Evolutionary conservation across 2,888 invertebrate genomes (phyloP).

Genomic region (Epiblema foenella): DNA sequence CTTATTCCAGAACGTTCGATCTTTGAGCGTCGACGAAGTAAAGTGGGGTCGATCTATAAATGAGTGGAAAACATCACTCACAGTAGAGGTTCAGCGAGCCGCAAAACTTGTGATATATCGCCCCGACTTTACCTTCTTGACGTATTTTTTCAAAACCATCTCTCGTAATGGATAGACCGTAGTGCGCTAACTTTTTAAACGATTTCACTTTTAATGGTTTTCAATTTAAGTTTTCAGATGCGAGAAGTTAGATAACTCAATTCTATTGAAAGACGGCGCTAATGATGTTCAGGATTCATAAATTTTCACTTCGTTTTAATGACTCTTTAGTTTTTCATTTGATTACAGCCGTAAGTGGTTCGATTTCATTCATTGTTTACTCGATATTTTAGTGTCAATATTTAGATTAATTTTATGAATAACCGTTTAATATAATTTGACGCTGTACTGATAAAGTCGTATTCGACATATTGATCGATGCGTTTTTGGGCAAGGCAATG

Average conservation of each 20-base stretch:
- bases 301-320: conserved; percentile 34
- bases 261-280: conserved; percentile 55
- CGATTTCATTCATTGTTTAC: conserved; percentile 5
- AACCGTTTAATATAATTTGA: background rate
- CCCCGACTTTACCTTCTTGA: conserved; percentile 69
- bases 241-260: conserved; percentile 68
- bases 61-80: conserved; percentile 74
- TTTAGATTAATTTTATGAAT: background rate
- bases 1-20: conserved; percentile 49
- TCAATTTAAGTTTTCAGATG: conserved; percentile 74
- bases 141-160: conserved; percentile 74
- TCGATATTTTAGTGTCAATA: background rate
- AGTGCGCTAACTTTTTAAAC: conserved; percentile 62
- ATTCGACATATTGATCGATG: too few species aligned
- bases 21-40: conserved; percentile 59
- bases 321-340: conserved; percentile 40
- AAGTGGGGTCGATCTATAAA: conserved; percentile 79
- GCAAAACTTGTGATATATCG: conserved; percentile 71
- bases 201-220: conserved; percentile 67
- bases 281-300: conserved; percentile 42
- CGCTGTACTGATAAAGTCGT: too few species aligned
- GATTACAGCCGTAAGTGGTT: conserved; percentile 29
- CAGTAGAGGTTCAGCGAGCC: conserved; percentile 53
- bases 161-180: conserved; percentile 68
- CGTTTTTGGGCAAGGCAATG: too few species aligned